Evolutionary conservation across 2,888 invertebrate genomes (phyloP), one percentile per base, ranked within the genome.

Genomic region (Sinhomidia bicolor): DNA sequence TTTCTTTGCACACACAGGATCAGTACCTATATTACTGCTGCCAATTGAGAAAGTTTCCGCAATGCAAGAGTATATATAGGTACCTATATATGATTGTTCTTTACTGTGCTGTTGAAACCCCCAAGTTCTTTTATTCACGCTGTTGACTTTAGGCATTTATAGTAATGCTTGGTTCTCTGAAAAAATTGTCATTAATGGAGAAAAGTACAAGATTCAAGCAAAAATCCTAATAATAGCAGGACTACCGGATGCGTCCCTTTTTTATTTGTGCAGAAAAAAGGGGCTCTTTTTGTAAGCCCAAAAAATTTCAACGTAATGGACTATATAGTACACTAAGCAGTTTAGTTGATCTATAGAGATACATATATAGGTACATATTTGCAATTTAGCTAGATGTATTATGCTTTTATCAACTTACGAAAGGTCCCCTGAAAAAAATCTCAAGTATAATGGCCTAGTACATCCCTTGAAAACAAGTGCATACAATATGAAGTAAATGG

Each of bases 361-460:
- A 47, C 14, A 5, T 14, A 47, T 47, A 47, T 14, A 4, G 9
- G 12, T 9, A 9, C 44, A 44, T 44, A 44, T 9, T 1, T 44
- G 44, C n/a, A n/a, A n/a, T 44, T 9, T 44, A 54, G 20, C 17
- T 57, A 20, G 23, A 10, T 57, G 36, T 36, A 36, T 36, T 36
- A 36, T 7, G 36, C 7, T 5, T 36, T 36, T 36, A 36, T 7
- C 36, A 5, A 57, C 12, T 57, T 57, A 57, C 1, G 1, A 23
- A n/a, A n/a, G 23, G 9, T 57, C 26, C 57, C n/a, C 17, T 47
- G 4, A 1, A 4, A 14, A 36, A 68, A 68, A 36, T 36, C 65
- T 68, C n/a, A 68, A 68, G 12, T n/a, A n/a, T 68, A 68, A 68
- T 68, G 65, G 65, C 29, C 32, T 68, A 32, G 12, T 23, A 68